Conservation (phyloP, 1,140 invertebrate species). For the Chrysopa pallens region DNA sequence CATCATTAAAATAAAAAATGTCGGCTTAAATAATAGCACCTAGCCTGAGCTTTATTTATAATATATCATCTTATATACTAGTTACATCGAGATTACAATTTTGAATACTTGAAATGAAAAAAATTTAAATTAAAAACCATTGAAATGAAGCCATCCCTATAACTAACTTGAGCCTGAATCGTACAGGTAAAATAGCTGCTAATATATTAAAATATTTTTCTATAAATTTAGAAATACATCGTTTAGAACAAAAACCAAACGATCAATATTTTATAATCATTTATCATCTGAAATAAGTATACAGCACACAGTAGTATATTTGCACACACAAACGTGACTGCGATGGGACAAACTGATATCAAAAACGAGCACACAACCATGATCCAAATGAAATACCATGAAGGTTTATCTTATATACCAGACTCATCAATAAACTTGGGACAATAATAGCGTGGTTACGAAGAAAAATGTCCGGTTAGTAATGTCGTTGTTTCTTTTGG, state of each 20-base stretch:
- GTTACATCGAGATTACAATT: too few species aligned
- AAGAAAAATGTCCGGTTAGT: not conserved
- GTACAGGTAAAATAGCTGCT: too few species aligned
- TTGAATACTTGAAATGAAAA: too few species aligned
- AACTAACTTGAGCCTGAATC: too few species aligned
- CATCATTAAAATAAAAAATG: too few species aligned
- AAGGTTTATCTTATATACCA: constrained; percentile 2
- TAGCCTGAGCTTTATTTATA: too few species aligned
- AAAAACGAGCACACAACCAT: constrained; percentile 1
- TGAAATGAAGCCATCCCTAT: too few species aligned
- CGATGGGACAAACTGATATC: not conserved
- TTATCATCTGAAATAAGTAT: not conserved
- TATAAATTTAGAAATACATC: not conserved
- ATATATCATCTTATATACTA: too few species aligned
- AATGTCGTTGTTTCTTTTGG: not conserved
- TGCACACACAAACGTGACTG: not conserved
- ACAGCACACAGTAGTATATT: not conserved
- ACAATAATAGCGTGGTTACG: not conserved
- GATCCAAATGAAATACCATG: constrained; percentile 3
- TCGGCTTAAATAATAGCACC: too few species aligned
- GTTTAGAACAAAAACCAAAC: not conserved
- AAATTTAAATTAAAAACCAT: too few species aligned
- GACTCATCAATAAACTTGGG: constrained; percentile 2
- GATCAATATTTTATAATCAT: not conserved
- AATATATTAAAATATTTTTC: too few species aligned